Conservation (phyloP, 2,113 vertebrate genomes). For the Camelus bactrianus region DNA sequence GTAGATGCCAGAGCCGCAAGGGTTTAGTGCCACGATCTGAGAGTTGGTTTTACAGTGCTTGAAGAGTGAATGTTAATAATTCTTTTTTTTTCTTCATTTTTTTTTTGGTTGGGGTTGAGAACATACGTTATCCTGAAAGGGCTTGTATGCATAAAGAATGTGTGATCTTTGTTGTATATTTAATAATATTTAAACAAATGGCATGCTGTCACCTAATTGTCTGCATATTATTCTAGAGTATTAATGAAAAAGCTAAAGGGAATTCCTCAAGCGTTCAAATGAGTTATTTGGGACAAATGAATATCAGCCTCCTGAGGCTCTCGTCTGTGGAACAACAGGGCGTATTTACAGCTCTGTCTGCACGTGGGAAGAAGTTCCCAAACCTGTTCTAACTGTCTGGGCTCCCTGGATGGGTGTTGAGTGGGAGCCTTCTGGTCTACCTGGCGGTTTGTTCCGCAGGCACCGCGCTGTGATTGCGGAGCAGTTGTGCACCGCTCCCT, state of each 20-base stretch:
- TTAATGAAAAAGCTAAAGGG: conserved; percentile 18
- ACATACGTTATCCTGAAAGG: conserved; percentile 75
- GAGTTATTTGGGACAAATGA: conserved; percentile 60
- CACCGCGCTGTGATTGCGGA: neutral
- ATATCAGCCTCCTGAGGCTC: conserved; percentile 39
- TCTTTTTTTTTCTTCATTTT: conserved; percentile 73
- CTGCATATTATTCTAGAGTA: conserved; percentile 27
- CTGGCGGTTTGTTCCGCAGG: neutral
- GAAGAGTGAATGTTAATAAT: conserved; percentile 82
- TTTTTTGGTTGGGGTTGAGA: conserved; percentile 74
- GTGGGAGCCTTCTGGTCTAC: neutral
- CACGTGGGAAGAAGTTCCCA: neutral
- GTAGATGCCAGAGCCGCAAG: conserved; percentile 41
- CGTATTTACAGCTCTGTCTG: conserved; percentile 27
- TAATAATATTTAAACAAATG: conserved; percentile 70
- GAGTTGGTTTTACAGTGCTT: conserved; percentile 81
- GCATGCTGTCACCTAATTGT: conserved; percentile 17
- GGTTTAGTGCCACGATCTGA: conserved; percentile 74
- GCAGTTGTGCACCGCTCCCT: neutral
- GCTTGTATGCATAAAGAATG: neutral
- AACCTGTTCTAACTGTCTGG: neutral
- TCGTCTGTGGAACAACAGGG: neutral
- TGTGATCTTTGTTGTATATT: conserved; percentile 81
- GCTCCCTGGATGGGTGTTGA: neutral
- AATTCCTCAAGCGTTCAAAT: conserved; percentile 36